A percentile compares a stretch with the other conserved stretches of the same genome.
Evolutionary conservation across 2,113 vertebrate species (phyloP).

Genomic region (Notarius lentiginosus): DNA sequence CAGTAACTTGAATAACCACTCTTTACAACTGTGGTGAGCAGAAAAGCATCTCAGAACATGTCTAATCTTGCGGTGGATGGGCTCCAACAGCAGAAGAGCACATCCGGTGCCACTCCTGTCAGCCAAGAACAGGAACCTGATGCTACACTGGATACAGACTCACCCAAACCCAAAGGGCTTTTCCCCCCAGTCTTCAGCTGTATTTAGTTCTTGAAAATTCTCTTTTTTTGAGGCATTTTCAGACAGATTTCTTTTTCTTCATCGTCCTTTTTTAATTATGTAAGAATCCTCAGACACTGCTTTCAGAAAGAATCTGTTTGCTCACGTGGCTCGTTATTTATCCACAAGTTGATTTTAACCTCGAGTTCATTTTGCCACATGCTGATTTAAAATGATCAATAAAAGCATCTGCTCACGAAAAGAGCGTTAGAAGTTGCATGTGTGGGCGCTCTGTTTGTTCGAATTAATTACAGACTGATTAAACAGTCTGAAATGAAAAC

Average conservation of each 20-base stretch:
- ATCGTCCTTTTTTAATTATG: background rate
- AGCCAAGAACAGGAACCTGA: background rate
- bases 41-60: background rate
- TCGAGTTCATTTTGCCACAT: background rate
- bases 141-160: background rate
- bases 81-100: background rate
- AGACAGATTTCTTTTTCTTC: background rate
- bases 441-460: conserved; percentile 37
- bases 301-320: background rate
- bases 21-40: background rate
- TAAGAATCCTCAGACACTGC: background rate
- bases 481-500: conserved; percentile 33
- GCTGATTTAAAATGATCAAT: conserved; percentile 1
- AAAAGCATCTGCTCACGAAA: conserved; percentile 1
- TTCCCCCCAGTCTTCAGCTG: background rate
- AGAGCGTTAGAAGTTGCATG: background rate
- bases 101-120: background rate
- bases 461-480: conserved; percentile 45
- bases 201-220: background rate
- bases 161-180: no score
- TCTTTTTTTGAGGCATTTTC: background rate
- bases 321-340: background rate
- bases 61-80: background rate
- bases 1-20: background rate
- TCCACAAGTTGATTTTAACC: background rate